Conservation (phyloP, 1,140 invertebrate species). For the Diuraphis noxia region DNA sequence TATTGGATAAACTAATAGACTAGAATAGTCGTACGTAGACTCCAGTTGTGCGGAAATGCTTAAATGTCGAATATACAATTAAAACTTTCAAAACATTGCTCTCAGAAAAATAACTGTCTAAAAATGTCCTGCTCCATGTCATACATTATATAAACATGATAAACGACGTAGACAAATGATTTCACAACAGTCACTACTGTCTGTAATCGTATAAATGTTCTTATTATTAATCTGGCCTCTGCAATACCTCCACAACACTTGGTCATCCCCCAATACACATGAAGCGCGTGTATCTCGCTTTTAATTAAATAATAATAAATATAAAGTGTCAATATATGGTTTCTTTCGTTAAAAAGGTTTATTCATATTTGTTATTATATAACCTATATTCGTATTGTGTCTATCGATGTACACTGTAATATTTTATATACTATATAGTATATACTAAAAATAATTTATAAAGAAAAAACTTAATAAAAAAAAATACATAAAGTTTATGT, state of each 20-base stretch:
- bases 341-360: too few relatives aligned
- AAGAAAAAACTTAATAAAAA: too few relatives aligned
- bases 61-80: background rate
- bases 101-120: background rate
- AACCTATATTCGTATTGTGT: background rate
- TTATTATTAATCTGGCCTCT: background rate
- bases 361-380: background rate
- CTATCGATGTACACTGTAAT: background rate
- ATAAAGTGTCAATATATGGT: too few relatives aligned
- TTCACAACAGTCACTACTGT: background rate
- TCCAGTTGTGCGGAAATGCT: background rate
- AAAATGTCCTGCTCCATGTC: background rate
- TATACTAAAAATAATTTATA: too few relatives aligned
- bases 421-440: too few relatives aligned
- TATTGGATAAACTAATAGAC: background rate
- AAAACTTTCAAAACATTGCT: background rate
- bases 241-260: background rate
- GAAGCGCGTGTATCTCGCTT: background rate
- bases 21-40: background rate
- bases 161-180: background rate
- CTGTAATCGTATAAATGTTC: background rate
- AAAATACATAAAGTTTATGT: background rate
- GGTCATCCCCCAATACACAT: background rate
- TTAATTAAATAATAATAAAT: background rate
- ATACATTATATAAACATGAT: background rate